These are phyloP conservation scores for Squalus acanthias DNA, from an alignment of 2,797 vertebrate genomes.

Conservation along the genomic window DNA sequence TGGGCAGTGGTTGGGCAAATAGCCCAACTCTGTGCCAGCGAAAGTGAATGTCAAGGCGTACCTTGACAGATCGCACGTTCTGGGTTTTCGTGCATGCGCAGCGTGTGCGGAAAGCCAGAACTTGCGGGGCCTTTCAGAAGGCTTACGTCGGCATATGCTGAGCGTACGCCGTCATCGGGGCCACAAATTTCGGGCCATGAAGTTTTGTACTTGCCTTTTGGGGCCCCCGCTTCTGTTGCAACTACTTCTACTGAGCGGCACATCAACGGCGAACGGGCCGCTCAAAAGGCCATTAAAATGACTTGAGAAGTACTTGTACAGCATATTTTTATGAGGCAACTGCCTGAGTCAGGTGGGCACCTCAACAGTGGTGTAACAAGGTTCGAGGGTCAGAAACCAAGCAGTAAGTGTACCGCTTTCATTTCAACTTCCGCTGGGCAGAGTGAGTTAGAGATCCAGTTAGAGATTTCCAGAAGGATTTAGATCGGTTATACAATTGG, in stretches of 20 bases:
- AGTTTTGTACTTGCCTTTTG: not conserved
- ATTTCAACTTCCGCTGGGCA: not conserved
- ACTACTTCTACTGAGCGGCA: not conserved
- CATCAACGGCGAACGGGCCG: not conserved
- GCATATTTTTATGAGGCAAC: not conserved
- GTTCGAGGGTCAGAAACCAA: not conserved
- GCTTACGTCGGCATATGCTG: too few relatives aligned
- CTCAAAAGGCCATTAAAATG: not conserved
- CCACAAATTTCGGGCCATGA: too few relatives aligned
- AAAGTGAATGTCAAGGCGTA: too few relatives aligned
- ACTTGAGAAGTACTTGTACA: not conserved
- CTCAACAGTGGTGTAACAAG: not conserved
- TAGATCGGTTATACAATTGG: constrained; percentile 5
- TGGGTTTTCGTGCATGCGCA: too few relatives aligned
- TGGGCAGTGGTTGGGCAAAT: too few relatives aligned
- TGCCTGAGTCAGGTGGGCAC: not conserved
- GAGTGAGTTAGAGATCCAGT: not conserved
- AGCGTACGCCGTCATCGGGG: too few relatives aligned
- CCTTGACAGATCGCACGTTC: too few relatives aligned
- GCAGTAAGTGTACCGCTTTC: not conserved
- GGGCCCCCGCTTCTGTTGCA: not conserved
- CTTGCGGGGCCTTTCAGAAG: too few relatives aligned
- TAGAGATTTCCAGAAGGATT: not conserved
- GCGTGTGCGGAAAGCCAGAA: too few relatives aligned
- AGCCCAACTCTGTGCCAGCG: too few relatives aligned